These are phyloP conservation scores for Centropus bengalensis DNA, from an alignment of 2,113 vertebrate genomes.

Conservation along the genomic window DNA sequence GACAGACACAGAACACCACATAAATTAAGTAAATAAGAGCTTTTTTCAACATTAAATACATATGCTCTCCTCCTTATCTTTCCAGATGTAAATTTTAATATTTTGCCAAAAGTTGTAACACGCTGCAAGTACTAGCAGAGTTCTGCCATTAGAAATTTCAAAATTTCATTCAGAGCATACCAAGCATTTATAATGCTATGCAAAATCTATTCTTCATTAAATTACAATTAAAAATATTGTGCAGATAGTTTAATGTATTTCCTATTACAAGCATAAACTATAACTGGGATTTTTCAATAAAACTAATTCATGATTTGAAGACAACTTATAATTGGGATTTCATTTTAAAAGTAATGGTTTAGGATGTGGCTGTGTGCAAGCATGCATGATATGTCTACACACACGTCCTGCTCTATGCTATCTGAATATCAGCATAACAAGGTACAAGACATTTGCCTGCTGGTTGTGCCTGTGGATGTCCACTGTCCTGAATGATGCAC, in stretches of 20 bases:
- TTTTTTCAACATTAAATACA: background rate
- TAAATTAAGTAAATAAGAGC: background rate
- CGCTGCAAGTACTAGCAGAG: background rate
- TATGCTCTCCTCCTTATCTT: background rate
- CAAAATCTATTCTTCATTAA: background rate
- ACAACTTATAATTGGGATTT: background rate
- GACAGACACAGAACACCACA: background rate
- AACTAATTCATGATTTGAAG: background rate
- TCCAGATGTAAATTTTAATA: background rate
- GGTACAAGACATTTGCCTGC: background rate
- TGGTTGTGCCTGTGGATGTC: conserved; percentile 10
- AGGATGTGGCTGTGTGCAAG: background rate
- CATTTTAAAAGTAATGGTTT: background rate
- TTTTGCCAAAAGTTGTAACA: background rate
- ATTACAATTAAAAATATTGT: background rate
- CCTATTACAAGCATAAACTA: background rate
- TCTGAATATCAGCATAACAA: background rate
- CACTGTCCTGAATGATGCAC: background rate
- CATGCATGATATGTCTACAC: background rate
- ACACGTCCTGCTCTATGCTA: rapidly evolving
- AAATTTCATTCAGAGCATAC: background rate
- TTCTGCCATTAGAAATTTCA: background rate
- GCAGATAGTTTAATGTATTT: background rate
- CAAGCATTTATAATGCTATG: background rate
- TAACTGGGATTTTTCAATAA: background rate